These are phyloP conservation scores for Hypotaenidia okinawae DNA, from an alignment of 2,797 vertebrate species.

Conservation along the genomic window DNA sequence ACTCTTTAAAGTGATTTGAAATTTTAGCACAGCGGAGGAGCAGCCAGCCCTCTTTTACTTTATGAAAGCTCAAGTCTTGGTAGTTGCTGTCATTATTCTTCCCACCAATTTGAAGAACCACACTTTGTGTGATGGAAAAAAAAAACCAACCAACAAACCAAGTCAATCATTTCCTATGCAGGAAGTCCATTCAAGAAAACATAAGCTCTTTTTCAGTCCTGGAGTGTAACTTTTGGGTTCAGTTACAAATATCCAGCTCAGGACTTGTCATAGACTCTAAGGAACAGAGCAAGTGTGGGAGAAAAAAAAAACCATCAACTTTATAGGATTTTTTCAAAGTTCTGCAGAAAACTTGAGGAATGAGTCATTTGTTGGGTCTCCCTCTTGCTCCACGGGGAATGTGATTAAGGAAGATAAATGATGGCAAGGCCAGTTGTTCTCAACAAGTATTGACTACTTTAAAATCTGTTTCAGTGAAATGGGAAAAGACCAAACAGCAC, in stretches of 20 bases:
- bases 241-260: not conserved
- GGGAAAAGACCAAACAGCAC: not conserved
- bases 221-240: not conserved
- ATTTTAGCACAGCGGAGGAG: not conserved
- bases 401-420: not conserved
- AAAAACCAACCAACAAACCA: not conserved
- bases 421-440: not conserved
- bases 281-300: not conserved
- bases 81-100: not conserved
- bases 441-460: not conserved
- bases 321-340: not conserved
- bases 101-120: not conserved
- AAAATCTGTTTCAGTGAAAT: not conserved
- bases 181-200: not conserved
- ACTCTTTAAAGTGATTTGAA: not conserved
- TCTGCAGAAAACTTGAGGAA: not conserved
- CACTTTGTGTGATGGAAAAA: not conserved
- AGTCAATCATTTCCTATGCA: not conserved
- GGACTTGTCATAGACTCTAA: not conserved
- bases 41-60: not conserved
- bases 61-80: not conserved
- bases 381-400: not conserved
- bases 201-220: not conserved
- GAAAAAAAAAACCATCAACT: not conserved
- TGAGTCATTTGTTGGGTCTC: not conserved